Evolutionary conservation across 2,797 vertebrate genomes (phyloP).

Genomic region (Hydrocynus forskahlii): DNA sequence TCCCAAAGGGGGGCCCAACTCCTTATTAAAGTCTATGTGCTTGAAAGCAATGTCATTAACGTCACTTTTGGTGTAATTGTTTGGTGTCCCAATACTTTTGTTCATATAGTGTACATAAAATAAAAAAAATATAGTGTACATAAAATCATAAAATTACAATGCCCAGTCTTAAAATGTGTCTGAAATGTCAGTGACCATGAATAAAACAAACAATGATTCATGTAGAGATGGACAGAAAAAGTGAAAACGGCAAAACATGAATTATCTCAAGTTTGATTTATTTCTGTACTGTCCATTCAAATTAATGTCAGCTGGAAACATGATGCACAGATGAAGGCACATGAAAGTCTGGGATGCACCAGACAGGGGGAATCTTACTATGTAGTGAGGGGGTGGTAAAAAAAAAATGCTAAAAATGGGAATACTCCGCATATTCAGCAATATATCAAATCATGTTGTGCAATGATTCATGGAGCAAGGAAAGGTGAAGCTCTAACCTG

Average conservation of each 20-base stretch:
- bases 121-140: too few species aligned
- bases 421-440: background rate
- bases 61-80: too few species aligned
- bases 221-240: conserved; percentile 44
- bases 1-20: too few species aligned
- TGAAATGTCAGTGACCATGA: background rate
- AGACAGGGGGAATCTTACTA: conserved; percentile 24
- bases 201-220: conserved; percentile 40
- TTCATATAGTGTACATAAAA: too few species aligned
- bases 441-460: background rate
- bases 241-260: conserved; percentile 63
- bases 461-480: background rate
- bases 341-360: conserved; percentile 52
- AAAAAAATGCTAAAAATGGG: background rate
- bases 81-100: too few species aligned
- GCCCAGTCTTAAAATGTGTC: background rate
- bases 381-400: background rate
- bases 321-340: conserved; percentile 78
- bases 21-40: too few species aligned
- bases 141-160: too few species aligned
- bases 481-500: conserved; percentile 17
- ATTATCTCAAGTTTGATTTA: conserved; percentile 73
- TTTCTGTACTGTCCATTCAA: conserved; percentile 82
- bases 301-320: conserved; percentile 67
- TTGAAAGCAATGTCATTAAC: too few species aligned